Evolutionary conservation across 2,113 vertebrate species (phyloP).

Genomic region (Pangasianodon hypophthalmus): DNA sequence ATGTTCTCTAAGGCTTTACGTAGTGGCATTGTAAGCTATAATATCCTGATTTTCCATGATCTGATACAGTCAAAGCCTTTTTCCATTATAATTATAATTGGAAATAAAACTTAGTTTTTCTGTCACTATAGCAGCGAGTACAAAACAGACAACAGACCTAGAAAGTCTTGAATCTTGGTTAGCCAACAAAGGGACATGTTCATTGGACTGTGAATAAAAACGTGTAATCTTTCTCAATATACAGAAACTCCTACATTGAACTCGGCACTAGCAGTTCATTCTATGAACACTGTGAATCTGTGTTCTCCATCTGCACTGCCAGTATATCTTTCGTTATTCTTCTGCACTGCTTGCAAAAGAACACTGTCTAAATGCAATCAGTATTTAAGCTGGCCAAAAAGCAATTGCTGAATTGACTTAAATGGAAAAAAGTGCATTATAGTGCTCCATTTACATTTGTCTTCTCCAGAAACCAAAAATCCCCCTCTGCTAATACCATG

Average conservation of each 20-base stretch:
- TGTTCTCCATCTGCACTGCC: neutral
- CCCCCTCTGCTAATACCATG: neutral
- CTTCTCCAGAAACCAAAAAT: neutral
- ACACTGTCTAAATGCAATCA: neutral
- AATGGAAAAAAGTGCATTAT: neutral
- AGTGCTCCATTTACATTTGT: neutral
- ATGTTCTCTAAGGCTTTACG: neutral
- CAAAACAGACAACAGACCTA: neutral
- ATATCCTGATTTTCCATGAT: neutral
- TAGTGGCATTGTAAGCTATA: neutral
- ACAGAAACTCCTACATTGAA: slow-evolving; percentile 9
- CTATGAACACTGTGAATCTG: neutral
- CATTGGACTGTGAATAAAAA: slow-evolving; percentile 1
- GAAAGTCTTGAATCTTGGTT: slow-evolving; percentile 19
- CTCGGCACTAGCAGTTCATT: neutral
- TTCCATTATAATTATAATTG: neutral
- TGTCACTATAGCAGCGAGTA: neutral
- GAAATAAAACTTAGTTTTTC: neutral
- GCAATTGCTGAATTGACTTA: neutral
- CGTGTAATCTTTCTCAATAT: neutral
- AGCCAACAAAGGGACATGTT: neutral
- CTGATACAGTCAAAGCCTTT: neutral
- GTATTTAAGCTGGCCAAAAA: neutral
- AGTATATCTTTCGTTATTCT: neutral
- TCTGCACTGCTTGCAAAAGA: neutral